Evolutionary conservation across 2,113 vertebrate genomes (phyloP).

Genomic region (Antidorcas marsupialis): DNA sequence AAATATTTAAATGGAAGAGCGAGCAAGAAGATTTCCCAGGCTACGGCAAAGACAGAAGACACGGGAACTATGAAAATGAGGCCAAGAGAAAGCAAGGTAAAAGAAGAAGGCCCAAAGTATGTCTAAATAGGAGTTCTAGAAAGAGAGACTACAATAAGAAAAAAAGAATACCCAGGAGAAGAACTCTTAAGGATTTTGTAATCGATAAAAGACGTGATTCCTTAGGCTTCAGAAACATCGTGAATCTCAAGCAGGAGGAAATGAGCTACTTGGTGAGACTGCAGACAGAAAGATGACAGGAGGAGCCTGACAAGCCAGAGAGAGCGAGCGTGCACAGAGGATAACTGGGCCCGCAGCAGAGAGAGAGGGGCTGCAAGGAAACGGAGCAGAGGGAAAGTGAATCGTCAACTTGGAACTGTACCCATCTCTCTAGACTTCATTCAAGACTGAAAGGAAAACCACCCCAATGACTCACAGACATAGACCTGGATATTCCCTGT

Average conservation of each 20-base stretch:
- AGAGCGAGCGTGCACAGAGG: not conserved
- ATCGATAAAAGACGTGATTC: not conserved
- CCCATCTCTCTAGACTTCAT: not conserved
- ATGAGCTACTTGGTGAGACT: not conserved
- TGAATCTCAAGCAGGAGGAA: not conserved
- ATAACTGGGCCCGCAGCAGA: not conserved
- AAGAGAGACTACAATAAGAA: not conserved
- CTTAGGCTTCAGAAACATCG: not conserved
- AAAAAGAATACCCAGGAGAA: not conserved
- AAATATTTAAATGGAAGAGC: not conserved
- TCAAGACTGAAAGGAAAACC: not conserved
- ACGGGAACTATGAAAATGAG: not conserved
- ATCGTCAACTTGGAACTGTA: not conserved
- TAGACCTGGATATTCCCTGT: not conserved
- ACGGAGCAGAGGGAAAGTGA: not conserved
- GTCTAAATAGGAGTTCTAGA: not conserved
- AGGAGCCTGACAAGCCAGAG: not conserved
- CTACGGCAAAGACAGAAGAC: not conserved
- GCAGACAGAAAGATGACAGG: not conserved
- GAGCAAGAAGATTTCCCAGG: not conserved
- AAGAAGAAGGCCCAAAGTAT: not conserved
- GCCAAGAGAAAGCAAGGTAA: not conserved
- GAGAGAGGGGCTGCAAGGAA: not conserved
- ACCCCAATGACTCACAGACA: not conserved
- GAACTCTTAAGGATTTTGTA: not conserved